Evolutionary conservation across 2,797 vertebrate species (phyloP).

Genomic region (Poeciliopsis gracilis): DNA sequence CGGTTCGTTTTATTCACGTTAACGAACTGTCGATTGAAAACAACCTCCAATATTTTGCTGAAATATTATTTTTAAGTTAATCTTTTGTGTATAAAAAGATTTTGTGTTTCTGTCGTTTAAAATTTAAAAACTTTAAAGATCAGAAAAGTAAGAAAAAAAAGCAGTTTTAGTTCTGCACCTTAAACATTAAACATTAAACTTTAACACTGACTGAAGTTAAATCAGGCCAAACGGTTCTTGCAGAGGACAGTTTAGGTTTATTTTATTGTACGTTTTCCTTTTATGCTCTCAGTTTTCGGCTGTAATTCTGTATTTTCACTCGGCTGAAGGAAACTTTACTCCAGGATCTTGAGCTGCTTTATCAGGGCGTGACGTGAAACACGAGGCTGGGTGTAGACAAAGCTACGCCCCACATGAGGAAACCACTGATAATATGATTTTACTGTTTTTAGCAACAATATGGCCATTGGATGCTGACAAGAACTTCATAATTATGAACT

Average conservation of each 20-base stretch:
- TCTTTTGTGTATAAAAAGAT: no score
- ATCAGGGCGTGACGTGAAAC: slow-evolving; percentile 48
- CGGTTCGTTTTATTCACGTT: no score
- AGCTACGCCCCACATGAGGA: slow-evolving; percentile 39
- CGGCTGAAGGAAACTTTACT: slow-evolving; percentile 34
- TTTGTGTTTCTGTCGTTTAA: no score
- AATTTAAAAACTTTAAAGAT: no score
- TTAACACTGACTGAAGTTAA: no score
- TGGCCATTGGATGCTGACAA: background rate
- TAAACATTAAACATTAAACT: no score
- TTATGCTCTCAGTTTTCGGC: background rate
- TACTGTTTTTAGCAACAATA: slow-evolving; percentile 17
- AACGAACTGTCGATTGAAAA: no score
- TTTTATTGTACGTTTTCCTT: background rate
- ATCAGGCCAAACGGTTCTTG: no score
- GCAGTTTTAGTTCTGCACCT: no score
- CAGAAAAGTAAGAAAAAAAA: no score
- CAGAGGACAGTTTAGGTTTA: background rate
- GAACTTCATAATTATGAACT: background rate
- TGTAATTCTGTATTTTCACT: background rate
- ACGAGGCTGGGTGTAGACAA: slow-evolving; percentile 38
- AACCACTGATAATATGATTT: slow-evolving; percentile 47
- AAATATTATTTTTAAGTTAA: no score
- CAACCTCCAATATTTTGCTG: no score
- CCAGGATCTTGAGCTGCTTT: slow-evolving; percentile 23